Conservation (phyloP, 2,113 vertebrate genomes). For the Nipponia nippon region DNA sequence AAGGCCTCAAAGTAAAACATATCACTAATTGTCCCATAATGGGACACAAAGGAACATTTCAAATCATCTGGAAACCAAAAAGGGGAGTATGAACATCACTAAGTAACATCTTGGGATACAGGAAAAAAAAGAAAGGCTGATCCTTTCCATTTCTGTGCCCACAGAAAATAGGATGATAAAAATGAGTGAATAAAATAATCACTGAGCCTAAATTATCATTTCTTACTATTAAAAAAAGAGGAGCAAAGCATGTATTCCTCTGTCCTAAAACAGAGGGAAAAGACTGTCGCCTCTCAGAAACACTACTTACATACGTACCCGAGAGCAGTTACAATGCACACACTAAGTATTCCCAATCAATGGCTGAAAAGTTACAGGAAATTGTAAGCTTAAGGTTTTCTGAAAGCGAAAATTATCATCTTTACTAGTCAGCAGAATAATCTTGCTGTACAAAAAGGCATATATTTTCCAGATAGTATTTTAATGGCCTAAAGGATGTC, state of each 20-base stretch:
- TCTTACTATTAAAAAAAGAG: neutral
- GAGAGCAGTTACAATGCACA: neutral
- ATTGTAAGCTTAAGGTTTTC: neutral
- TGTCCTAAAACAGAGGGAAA: neutral
- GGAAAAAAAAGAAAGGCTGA: neutral
- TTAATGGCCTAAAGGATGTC: neutral
- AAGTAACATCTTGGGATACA: neutral
- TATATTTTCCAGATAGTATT: neutral
- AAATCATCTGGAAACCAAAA: neutral
- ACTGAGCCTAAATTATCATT: neutral
- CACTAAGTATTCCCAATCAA: neutral
- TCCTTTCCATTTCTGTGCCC: neutral
- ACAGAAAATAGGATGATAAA: neutral
- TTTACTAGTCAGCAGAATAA: neutral
- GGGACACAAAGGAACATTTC: neutral
- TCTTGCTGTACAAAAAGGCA: neutral
- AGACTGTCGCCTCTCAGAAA: neutral
- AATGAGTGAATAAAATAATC: neutral
- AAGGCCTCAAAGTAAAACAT: neutral
- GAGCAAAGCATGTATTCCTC: neutral
- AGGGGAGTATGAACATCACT: neutral
- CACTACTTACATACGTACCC: neutral
- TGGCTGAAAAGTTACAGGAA: neutral
- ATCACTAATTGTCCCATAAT: neutral
- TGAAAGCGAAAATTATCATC: neutral